These are phyloP conservation scores for Rhyacichthys aspro DNA, from an alignment of 2,797 vertebrate genomes.

Conservation along the genomic window DNA sequence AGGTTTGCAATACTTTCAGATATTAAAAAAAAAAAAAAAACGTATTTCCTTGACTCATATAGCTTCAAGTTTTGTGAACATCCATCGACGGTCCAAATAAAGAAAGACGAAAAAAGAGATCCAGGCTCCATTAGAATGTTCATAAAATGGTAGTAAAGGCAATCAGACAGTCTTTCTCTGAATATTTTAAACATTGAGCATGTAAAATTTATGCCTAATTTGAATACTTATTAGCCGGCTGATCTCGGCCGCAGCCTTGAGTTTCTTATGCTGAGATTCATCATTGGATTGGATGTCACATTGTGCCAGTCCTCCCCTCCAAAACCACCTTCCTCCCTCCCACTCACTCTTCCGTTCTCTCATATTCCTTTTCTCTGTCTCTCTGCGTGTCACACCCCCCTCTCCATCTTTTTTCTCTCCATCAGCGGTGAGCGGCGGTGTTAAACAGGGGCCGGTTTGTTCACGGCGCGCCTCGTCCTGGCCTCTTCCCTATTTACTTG, in stretches of 20 bases:
- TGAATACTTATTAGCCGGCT: slow-evolving; percentile 98
- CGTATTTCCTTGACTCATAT: slow-evolving; percentile 62
- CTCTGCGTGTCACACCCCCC: slow-evolving; percentile 33
- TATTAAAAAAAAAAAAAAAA: slow-evolving; percentile 63
- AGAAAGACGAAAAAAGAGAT: slow-evolving; percentile 71
- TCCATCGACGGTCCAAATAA: slow-evolving; percentile 54
- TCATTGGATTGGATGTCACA: slow-evolving; percentile 85
- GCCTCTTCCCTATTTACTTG: slow-evolving; percentile 84
- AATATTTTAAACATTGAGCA: slow-evolving; percentile 99
- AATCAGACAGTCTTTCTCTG: slow-evolving; percentile 96
- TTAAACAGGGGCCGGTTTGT: slow-evolving; percentile 85
- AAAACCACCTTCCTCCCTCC: slow-evolving; percentile 27
- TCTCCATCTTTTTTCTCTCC: slow-evolving; percentile 68
- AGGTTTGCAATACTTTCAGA: slow-evolving; percentile 54
- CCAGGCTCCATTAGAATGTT: slow-evolving; percentile 89
- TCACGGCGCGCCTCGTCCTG: slow-evolving; percentile 82
- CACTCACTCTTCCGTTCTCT: slow-evolving; percentile 47
- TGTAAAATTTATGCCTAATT: slow-evolving; percentile 99
- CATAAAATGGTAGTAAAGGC: slow-evolving; percentile 92
- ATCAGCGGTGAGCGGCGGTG: slow-evolving; percentile 64
- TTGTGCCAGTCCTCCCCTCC: slow-evolving; percentile 65
- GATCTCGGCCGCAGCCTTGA: slow-evolving; percentile 94
- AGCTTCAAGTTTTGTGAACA: slow-evolving; percentile 68
- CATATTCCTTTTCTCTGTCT: slow-evolving; percentile 61
- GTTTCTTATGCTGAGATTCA: slow-evolving; percentile 91